Base-by-base conservation (phyloP, 2,113 vertebrate genomes). In the Pseudolaguvia tuberculata region DNA sequence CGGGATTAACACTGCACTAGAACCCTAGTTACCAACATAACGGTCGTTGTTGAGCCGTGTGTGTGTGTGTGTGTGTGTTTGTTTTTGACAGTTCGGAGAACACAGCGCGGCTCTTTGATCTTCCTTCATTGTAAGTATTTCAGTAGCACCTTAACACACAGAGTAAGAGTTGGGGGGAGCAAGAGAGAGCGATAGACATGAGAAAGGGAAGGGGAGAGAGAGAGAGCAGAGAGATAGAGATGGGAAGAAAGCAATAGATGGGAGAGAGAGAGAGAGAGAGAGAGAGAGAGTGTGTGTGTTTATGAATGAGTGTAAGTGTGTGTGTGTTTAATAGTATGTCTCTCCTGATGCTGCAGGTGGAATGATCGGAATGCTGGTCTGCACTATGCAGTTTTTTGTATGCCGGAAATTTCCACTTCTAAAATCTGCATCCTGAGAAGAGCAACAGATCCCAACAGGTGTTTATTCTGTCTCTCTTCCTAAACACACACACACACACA, bases 341-440 rank as follows among this genome's bases (percentile, higher is more conserved):
- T 11, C 9, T 3, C 20, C 7, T 17, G 3, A 7, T 53, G 15
- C 66, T 81, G 31, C 85, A 98, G 97, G 82, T 99, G 96, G 95
- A 97, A 98, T 55, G 92, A 98, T 85, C 97, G 93, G 87, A 93
- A 93, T 57, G 89, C 91, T 74, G 92, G 90, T 85, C 89, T 96
- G 83, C 96, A 96, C 85, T 94, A 94, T 62, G 88, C 95, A 75
- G 89, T 97, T 68, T 99, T 99, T 90, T 94, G 93, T 68, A 93
- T 98, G 88, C 89, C 93, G 67, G 92, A 94, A 80, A 86, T 92
- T 74, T 94, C 93, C 0, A 58, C 92, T 63, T 90, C 88, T 61
- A 97, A 93, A 85, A 91, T 98, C 74, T 90, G 93, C 82, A 87
- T 98, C 21, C 84, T 99, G 78, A 91, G 93, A 52, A 94, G 89